Conservation (phyloP, 2,797 vertebrate genomes). For the Coregonus sp. region DNA sequence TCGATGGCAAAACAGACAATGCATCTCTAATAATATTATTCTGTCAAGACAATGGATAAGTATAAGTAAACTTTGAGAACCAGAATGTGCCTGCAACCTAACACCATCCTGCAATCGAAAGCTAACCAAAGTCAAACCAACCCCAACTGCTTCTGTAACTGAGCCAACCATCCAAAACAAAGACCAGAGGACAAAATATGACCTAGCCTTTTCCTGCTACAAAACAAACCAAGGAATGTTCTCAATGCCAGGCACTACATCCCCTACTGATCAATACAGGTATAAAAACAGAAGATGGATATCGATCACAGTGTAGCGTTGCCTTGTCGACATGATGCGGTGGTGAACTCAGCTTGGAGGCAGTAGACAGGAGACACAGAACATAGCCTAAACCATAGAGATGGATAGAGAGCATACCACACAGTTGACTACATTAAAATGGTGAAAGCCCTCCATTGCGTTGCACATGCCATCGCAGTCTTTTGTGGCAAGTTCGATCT, state of each 20-base stretch:
- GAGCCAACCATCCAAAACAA: background rate
- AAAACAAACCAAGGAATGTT: conserved; percentile 4
- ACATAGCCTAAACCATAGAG: background rate
- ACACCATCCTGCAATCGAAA: background rate
- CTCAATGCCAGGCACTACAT: conserved; percentile 12
- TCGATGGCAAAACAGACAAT: background rate
- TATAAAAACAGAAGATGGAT: conserved; percentile 23
- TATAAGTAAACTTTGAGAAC: background rate
- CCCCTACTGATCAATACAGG: conserved; percentile 20
- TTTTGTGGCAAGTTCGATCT: too few relatives aligned
- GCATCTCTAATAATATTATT: background rate
- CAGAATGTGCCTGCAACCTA: background rate
- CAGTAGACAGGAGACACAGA: background rate
- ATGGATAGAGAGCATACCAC: too few relatives aligned
- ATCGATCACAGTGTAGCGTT: conserved; percentile 15
- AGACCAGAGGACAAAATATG: background rate
- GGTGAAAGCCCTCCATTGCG: too few relatives aligned
- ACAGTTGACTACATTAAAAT: too few relatives aligned
- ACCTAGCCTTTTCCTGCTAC: conserved; percentile 12
- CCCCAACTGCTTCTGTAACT: background rate
- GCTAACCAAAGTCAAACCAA: background rate
- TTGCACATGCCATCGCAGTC: too few relatives aligned
- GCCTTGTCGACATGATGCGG: background rate
- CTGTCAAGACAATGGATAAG: background rate
- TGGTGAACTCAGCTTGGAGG: conserved; percentile 5